These are phyloP conservation scores for Sphaerophoria rueppellii DNA, from an alignment of 2,888 invertebrate species.

Conservation along the genomic window DNA sequence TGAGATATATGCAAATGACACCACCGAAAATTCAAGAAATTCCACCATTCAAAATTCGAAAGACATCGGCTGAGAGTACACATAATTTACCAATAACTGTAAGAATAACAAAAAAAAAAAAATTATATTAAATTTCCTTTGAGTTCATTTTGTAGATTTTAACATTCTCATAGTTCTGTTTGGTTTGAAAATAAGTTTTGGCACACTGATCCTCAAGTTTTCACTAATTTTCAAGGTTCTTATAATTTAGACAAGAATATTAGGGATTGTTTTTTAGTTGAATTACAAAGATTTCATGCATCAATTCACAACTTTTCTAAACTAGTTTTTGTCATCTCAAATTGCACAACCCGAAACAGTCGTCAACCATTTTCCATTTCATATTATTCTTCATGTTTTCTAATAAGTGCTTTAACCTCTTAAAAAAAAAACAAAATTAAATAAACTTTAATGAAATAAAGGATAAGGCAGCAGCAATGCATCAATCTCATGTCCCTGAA, in stretches of 20 bases:
- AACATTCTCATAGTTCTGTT: background rate
- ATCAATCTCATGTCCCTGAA: constrained; percentile 83
- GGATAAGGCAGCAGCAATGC: constrained; percentile 69
- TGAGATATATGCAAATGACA: constrained; percentile 74
- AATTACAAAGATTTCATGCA: background rate
- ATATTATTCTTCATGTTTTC: background rate
- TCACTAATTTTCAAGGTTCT: background rate
- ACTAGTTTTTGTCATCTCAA: background rate
- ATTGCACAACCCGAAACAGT: background rate
- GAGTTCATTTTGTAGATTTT: constrained; percentile 6
- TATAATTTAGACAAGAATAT: too few species aligned
- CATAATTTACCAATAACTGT: constrained; percentile 80
- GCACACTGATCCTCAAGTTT: background rate
- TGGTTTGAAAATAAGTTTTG: background rate
- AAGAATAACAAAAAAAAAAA: constrained; percentile 74
- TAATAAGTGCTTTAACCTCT: background rate
- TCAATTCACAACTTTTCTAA: background rate
- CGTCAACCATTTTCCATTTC: background rate
- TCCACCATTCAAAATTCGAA: constrained; percentile 84
- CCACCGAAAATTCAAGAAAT: constrained; percentile 82
- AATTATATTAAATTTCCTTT: background rate
- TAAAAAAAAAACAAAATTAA: background rate
- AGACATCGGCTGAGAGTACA: constrained; percentile 84
- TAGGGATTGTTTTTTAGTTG: too few species aligned
- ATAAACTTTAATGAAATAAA: constrained; percentile 35